phyloP scores from a whole-genome alignment of 2,888 invertebrate genomes.

The Troides oblongomaculatus region DNA sequence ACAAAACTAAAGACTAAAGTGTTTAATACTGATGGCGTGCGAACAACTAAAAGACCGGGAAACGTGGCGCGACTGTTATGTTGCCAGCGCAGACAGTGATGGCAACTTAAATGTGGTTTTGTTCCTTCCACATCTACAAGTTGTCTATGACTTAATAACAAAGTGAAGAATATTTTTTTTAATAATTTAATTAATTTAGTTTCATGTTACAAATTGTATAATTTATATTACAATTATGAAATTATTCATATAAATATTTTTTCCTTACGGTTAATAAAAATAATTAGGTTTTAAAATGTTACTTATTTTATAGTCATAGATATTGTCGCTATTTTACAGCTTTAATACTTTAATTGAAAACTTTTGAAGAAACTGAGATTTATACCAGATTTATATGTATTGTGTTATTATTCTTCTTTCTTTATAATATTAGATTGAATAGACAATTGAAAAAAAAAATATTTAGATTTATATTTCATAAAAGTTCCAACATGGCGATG shows the following conservation, averaged over 20 bases:
- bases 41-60: constrained; percentile 64
- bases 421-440: background rate
- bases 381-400: background rate
- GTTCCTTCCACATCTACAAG: background rate
- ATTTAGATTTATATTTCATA: background rate
- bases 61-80: constrained; percentile 60
- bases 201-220: background rate
- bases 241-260: background rate
- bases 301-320: background rate
- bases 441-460: background rate
- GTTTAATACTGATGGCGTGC: constrained; percentile 58
- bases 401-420: background rate
- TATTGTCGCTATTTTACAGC: background rate
- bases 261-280: background rate
- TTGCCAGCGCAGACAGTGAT: constrained; percentile 53
- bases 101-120: constrained; percentile 6
- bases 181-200: background rate
- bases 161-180: background rate
- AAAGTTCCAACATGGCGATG: constrained; percentile 24
- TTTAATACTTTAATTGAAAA: background rate
- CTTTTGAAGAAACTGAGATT: no score
- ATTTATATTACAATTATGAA: background rate
- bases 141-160: background rate
- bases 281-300: background rate
- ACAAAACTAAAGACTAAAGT: constrained; percentile 49